Percentiles rank a stretch among this genome's conserved stretches.
phyloP scores from a whole-genome alignment of 1,140 invertebrate genomes.

The Euura lappo region DNA sequence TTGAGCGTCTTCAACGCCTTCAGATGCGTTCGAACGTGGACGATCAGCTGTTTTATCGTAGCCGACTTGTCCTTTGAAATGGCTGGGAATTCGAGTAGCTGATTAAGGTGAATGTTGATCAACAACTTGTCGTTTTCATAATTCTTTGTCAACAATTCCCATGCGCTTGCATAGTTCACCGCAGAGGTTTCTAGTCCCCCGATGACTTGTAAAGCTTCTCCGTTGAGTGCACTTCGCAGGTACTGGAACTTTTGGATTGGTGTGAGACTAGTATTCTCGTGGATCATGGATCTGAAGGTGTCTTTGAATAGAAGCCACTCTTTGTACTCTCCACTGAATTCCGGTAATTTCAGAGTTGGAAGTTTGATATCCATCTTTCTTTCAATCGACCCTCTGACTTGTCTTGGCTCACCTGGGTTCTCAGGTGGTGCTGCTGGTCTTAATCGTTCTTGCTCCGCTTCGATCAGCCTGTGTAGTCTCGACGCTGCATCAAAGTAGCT shows the following conservation, averaged over 20 bases:
- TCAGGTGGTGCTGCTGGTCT: no score
- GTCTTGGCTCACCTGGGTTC: no score
- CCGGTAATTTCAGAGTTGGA: slow-evolving; percentile 31
- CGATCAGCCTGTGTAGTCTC: no score
- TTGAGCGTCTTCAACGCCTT: slow-evolving; percentile 37
- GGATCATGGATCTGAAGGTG: slow-evolving; percentile 37
- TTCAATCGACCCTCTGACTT: no score
- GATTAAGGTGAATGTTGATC: slow-evolving; percentile 39
- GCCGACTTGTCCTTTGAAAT: slow-evolving; percentile 28
- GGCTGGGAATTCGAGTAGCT: slow-evolving; percentile 32
- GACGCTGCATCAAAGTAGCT: no score
- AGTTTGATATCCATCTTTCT: neutral
- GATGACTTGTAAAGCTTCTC: no score
- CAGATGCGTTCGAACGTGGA: slow-evolving; percentile 38
- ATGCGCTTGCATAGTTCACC: slow-evolving; percentile 41
- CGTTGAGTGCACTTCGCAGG: slow-evolving; percentile 29
- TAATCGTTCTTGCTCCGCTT: no score
- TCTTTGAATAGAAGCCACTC: slow-evolving; percentile 41
- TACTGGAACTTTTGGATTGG: slow-evolving; percentile 44
- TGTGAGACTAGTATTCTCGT: slow-evolving; percentile 30
- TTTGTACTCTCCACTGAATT: slow-evolving; percentile 32
- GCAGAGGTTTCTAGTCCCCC: no score
- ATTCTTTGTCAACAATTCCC: slow-evolving; percentile 30
- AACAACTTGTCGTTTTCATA: slow-evolving; percentile 40
- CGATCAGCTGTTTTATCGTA: slow-evolving; percentile 40